These are phyloP conservation scores for Tetramorium bicarinatum DNA, from an alignment of 2,888 invertebrate species.

Conservation along the genomic window DNA sequence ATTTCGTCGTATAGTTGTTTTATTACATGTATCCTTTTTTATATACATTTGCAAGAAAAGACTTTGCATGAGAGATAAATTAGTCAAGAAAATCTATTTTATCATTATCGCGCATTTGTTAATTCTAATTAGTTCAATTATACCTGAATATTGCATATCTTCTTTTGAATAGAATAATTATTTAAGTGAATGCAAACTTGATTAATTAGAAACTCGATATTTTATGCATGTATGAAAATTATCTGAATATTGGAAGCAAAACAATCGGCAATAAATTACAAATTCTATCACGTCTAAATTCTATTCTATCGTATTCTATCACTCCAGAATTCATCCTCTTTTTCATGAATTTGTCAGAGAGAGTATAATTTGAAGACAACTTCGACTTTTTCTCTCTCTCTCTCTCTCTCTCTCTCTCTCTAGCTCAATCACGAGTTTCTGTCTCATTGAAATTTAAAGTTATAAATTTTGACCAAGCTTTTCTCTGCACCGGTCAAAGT, in stretches of 20 bases:
- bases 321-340: background rate
- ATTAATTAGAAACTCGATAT: constrained; percentile 6
- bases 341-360: constrained; percentile 32
- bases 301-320: background rate
- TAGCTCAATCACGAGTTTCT: constrained; percentile 68
- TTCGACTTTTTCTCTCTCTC: too few relatives aligned
- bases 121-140: constrained; percentile 2
- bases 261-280: constrained; percentile 28
- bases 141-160: background rate
- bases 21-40: background rate
- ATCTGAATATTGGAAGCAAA: background rate
- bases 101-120: background rate
- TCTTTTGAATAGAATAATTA: background rate
- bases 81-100: constrained; percentile 4
- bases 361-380: background rate
- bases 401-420: background rate
- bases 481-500: background rate
- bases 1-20: constrained; percentile 9
- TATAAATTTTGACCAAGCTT: constrained; percentile 46
- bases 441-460: constrained; percentile 65
- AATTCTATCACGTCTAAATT: background rate
- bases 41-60: background rate
- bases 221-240: background rate
- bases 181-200: background rate
- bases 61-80: background rate